Evolutionary conservation across 2,797 vertebrate genomes (phyloP), one percentile per base, ranked within the genome.

Genomic region (Hydrophis major): DNA sequence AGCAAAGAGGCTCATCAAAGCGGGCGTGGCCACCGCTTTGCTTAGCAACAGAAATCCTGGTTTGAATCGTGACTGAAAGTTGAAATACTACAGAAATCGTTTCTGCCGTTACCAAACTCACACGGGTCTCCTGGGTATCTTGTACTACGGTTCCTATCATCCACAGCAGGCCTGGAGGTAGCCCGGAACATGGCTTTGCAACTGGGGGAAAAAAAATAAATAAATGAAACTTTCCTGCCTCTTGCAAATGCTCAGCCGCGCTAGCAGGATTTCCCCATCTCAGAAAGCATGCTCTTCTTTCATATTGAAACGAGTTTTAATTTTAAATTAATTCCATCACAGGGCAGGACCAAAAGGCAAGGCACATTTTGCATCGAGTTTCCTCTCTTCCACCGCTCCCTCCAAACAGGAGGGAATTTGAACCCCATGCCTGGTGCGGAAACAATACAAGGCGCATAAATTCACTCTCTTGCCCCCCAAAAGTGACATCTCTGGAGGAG

Each of bases 271-370:
- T 20, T 22, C 37, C 18, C 32, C 37, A 2, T 25, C 37, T 47
- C 10, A 47, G 20, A 83, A 83, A 83, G 4, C 74, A 22, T 11
- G 37, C 12, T 25, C 12, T n/a, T 32, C 59, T 66, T 87, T 89
- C 32, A 18, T 53, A 86, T 27, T 47, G 90, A 69, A 32, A 86
- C 14, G 28, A 86, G 4, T 42, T 86, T 91, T 91, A 88, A 91
- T 88, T 32, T 78, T 88, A 91, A 88, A 89, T 61, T 74, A 74
- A 93, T 59, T 50, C 60, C 25, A 42, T 91, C 89, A 25, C 16
- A 63, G 16, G 1, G 28, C n/a, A 47, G 2, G 0, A 8, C 16
- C 11, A 5, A 28, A 56, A 60, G 32, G 7, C 0, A 37, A 63
- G 37, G 42, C 0, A 2, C 10, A 2, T 25, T 12, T n/a, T 2